These are phyloP conservation scores for Pseudonaja textilis DNA, from an alignment of 2,113 vertebrate species.

Conservation along the genomic window DNA sequence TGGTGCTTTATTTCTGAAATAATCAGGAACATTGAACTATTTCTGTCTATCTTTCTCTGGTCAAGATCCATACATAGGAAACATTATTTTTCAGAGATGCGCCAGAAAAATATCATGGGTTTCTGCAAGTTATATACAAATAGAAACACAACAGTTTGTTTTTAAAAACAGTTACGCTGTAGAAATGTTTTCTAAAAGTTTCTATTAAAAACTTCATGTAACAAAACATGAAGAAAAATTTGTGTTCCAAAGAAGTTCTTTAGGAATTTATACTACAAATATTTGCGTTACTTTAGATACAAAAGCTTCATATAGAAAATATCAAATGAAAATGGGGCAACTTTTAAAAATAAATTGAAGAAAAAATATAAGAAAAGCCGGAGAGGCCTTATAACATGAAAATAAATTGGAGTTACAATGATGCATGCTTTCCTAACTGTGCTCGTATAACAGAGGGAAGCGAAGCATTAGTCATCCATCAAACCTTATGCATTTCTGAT, in stretches of 20 bases:
- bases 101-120: not conserved
- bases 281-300: not conserved
- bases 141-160: not conserved
- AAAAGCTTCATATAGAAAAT: not conserved
- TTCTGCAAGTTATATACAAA: not conserved
- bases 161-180: not conserved
- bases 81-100: not conserved
- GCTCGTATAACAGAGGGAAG: not conserved
- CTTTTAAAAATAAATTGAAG: not conserved
- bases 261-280: not conserved
- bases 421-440: not conserved
- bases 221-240: not conserved
- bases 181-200: not conserved
- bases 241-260: not conserved
- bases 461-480: not conserved
- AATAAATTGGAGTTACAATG: not conserved
- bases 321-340: not conserved
- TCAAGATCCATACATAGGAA: not conserved
- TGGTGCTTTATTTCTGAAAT: slow-evolving; percentile 11
- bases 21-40: not conserved
- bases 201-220: not conserved
- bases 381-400: not conserved
- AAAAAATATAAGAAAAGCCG: not conserved
- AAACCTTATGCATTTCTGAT: not conserved
- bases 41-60: not conserved